Evolutionary conservation across 2,113 vertebrate species (phyloP).

Genomic region (Tachysurus fulvidraco): DNA sequence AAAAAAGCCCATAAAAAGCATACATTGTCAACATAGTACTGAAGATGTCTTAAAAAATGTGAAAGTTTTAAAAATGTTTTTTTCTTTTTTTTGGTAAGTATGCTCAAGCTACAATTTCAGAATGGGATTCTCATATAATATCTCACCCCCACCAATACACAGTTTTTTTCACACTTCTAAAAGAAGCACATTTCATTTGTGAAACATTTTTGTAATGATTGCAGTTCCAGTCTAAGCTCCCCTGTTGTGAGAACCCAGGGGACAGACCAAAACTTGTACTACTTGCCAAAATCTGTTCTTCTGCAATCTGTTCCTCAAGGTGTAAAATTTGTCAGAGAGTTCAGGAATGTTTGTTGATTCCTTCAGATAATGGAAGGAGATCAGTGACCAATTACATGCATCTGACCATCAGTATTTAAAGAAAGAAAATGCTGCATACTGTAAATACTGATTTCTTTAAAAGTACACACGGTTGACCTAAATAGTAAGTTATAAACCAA

Average conservation of each 20-base stretch:
- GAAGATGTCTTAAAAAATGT: background rate
- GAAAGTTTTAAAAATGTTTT: background rate
- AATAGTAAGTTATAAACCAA: background rate
- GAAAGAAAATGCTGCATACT: background rate
- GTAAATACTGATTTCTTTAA: background rate
- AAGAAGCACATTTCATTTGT: slow-evolving; percentile 49
- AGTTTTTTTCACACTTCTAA: slow-evolving; percentile 37
- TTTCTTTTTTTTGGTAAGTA: background rate
- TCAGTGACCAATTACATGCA: slow-evolving; percentile 10
- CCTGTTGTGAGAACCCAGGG: slow-evolving; percentile 46
- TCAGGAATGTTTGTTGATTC: slow-evolving; percentile 11
- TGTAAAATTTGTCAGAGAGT: slow-evolving; percentile 13
- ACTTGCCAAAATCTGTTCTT: slow-evolving; percentile 50
- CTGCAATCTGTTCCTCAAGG: slow-evolving; percentile 34
- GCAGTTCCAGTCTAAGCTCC: slow-evolving; percentile 46
- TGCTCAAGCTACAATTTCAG: background rate
- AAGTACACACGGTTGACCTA: background rate
- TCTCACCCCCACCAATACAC: background rate
- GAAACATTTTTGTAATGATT: slow-evolving; percentile 51
- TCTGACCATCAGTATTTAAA: background rate
- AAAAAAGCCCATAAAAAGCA: background rate
- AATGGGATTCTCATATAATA: slow-evolving; percentile 7
- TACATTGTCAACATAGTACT: background rate
- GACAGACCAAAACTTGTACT: slow-evolving; percentile 34
- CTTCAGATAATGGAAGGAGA: slow-evolving; percentile 1